Conservation (phyloP, 2,888 invertebrate species). For the Bhutanitis thaidina region DNA sequence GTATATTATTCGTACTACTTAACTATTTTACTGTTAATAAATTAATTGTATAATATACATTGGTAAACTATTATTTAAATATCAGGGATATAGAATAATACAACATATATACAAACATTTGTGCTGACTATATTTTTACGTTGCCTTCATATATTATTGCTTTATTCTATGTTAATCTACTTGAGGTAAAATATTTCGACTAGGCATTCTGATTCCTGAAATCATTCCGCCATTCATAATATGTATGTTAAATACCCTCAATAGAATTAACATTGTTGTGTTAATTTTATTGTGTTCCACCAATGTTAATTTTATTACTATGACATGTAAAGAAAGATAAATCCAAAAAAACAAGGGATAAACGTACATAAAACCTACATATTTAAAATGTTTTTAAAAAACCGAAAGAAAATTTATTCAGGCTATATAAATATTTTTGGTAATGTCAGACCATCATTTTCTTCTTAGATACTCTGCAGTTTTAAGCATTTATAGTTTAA, state of each 20-base stretch:
- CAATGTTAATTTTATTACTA: too few relatives aligned
- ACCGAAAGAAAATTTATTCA: conserved; percentile 5
- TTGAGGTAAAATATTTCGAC: conserved; percentile 3
- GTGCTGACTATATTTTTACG: background rate
- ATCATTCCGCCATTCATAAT: background rate
- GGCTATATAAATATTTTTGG: conserved; percentile 32
- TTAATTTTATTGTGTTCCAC: too few relatives aligned
- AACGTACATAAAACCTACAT: too few relatives aligned
- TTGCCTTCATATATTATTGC: background rate
- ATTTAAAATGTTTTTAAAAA: too few relatives aligned
- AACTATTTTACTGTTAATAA: too few relatives aligned
- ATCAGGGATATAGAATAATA: background rate
- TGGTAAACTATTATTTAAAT: background rate
- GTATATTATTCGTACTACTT: too few relatives aligned
- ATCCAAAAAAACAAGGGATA: too few relatives aligned
- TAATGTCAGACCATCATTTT: conserved; percentile 14
- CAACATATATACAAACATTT: background rate
- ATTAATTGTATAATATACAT: background rate
- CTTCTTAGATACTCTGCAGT: background rate
- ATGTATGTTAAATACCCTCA: background rate
- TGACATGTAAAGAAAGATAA: too few relatives aligned
- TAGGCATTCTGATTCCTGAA: background rate
- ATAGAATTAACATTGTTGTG: too few relatives aligned
- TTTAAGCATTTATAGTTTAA: conserved; percentile 14
- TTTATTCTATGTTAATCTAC: background rate